A percentile compares a stretch with the other conserved stretches of the same genome.
These are phyloP conservation scores for Paramisgurnus dabryanus DNA, from an alignment of 2,113 vertebrate species.

Conservation along the genomic window DNA sequence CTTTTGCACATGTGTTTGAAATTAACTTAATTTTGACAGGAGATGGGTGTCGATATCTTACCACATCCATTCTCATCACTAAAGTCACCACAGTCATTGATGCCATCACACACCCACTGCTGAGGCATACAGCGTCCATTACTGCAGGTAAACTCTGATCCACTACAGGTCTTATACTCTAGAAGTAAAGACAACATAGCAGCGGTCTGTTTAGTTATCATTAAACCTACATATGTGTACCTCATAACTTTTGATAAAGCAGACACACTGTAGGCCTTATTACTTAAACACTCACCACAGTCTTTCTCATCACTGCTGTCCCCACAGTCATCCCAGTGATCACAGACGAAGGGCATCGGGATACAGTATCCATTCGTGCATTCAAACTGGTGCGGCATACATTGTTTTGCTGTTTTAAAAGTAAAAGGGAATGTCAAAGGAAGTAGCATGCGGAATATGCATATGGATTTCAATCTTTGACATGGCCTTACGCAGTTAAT, in stretches of 20 bases:
- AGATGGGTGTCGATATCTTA: slow-evolving; percentile 54
- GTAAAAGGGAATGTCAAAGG: neutral
- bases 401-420: slow-evolving; percentile 59
- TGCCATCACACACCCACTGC: slow-evolving; percentile 73
- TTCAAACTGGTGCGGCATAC: slow-evolving; percentile 65
- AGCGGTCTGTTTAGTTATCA: neutral
- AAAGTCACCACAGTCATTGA: slow-evolving; percentile 75
- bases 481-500: too few species aligned
- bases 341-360: slow-evolving; percentile 64
- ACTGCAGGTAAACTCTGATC: slow-evolving; percentile 68
- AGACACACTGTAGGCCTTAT: too few species aligned
- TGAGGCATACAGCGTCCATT: slow-evolving; percentile 73
- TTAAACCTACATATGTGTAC: neutral
- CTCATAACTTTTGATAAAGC: too few species aligned
- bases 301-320: slow-evolving; percentile 72
- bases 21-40: neutral
- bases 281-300: slow-evolving; percentile 64
- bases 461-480: too few species aligned
- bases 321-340: slow-evolving; percentile 75
- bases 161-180: slow-evolving; percentile 71
- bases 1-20: neutral
- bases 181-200: neutral
- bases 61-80: slow-evolving; percentile 75
- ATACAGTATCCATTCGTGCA: slow-evolving; percentile 72
- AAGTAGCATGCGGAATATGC: too few species aligned